These are phyloP conservation scores for Leptinotarsa undecemlineata DNA, from an alignment of 1,140 invertebrate species.

Conservation along the genomic window DNA sequence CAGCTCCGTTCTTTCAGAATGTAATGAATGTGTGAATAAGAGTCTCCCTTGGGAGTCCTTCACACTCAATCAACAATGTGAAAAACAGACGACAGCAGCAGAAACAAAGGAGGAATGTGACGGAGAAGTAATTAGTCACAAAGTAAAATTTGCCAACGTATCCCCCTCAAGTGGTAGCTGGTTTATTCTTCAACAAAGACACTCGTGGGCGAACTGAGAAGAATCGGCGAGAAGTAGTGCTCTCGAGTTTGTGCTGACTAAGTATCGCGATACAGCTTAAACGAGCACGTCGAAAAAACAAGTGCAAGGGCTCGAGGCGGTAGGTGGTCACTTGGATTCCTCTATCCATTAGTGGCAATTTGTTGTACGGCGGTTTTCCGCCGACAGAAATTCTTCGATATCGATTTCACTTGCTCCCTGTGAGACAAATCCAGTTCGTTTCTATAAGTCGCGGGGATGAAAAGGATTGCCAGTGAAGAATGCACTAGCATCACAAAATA, in stretches of 20 bases:
- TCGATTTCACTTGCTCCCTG: conserved; percentile 22
- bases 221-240: conserved; percentile 18
- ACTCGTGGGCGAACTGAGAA: conserved; percentile 26
- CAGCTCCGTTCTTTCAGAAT: no score
- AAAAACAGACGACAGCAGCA: conserved; percentile 18
- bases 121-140: conserved; percentile 25
- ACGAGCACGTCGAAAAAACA: conserved; percentile 38
- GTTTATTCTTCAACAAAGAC: conserved; percentile 32
- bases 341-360: conserved; percentile 40
- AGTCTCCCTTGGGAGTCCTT: not conserved
- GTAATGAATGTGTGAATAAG: no score
- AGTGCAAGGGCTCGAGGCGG: conserved; percentile 28
- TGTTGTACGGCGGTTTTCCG: conserved; percentile 32
- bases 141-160: conserved; percentile 26
- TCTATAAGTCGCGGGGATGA: not conserved
- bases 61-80: conserved; percentile 1
- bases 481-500: no score
- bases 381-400: conserved; percentile 28
- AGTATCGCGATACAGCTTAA: conserved; percentile 37
- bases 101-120: conserved; percentile 22
- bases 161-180: conserved; percentile 8
- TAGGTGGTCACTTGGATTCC: conserved; percentile 31
- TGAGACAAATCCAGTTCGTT: not conserved
- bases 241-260: conserved; percentile 39
- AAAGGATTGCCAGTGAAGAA: no score